Conservation (phyloP, 2,888 invertebrate species). For the Hemistola chrysoprasaria region DNA sequence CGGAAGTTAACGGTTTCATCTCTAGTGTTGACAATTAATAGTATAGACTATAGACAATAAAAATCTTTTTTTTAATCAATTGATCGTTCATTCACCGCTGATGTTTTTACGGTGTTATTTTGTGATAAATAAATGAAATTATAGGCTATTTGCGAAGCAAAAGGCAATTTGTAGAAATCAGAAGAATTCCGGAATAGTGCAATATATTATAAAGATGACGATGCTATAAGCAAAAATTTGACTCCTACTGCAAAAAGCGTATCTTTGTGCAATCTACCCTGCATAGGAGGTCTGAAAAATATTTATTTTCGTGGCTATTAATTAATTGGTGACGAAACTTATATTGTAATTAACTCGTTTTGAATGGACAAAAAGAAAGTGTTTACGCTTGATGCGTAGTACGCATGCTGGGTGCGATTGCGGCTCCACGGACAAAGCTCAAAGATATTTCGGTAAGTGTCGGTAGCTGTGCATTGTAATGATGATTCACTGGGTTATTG, state of each 20-base stretch:
- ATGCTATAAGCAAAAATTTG: conserved; percentile 49
- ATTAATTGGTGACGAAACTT: conserved; percentile 61
- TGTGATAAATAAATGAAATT: conserved; percentile 75
- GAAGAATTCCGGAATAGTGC: conserved; percentile 65
- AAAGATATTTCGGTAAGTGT: conserved; percentile 68
- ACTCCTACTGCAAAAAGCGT: conserved; percentile 49
- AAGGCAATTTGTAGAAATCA: conserved; percentile 55
- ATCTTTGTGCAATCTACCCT: conserved; percentile 77
- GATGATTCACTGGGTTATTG: conserved; percentile 64
- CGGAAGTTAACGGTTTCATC: conserved; percentile 30
- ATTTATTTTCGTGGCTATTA: conserved; percentile 68
- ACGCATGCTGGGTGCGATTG: conserved; percentile 52
- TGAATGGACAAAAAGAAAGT: conserved; percentile 56
- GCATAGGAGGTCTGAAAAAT: conserved; percentile 65
- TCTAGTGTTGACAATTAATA: conserved; percentile 58
- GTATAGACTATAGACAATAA: conserved; percentile 52
- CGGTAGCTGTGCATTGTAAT: conserved; percentile 50
- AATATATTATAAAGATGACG: conserved; percentile 56
- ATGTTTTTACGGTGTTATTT: conserved; percentile 79
- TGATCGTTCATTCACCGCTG: conserved; percentile 82
- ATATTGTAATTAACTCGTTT: conserved; percentile 54
- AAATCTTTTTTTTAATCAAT: conserved; percentile 66
- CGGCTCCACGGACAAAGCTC: conserved; percentile 46
- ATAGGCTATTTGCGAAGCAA: conserved; percentile 64
- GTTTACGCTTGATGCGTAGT: conserved; percentile 58